Conservation (phyloP, 2,888 invertebrate species). For the Palloptera scutellata region DNA sequence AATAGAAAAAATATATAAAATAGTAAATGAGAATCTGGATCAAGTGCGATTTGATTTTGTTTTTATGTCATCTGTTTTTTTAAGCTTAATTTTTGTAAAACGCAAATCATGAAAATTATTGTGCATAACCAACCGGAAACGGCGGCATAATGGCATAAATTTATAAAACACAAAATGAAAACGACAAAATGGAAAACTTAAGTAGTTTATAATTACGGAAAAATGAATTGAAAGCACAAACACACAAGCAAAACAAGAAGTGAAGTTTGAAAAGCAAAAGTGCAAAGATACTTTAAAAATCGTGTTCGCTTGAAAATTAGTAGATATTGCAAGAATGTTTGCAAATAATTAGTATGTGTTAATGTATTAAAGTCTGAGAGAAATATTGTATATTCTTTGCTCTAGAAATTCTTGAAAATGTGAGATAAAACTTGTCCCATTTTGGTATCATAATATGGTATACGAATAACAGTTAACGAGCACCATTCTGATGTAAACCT, state of each 20-base stretch:
- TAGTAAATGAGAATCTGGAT: neutral
- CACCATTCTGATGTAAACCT: too few species aligned
- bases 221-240: neutral
- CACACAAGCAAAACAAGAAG: neutral
- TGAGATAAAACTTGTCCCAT: too few species aligned
- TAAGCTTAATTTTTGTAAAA: neutral
- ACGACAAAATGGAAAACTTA: neutral
- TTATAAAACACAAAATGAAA: neutral
- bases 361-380: too few species aligned
- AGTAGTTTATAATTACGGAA: constrained; percentile 22
- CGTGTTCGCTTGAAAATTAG: neutral
- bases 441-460: too few species aligned
- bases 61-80: constrained; percentile 12
- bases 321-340: neutral
- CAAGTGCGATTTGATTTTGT: constrained; percentile 14
- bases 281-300: neutral
- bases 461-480: too few species aligned
- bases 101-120: neutral
- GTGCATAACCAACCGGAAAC: constrained; percentile 33
- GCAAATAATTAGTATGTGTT: neutral
- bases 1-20: constrained; percentile 1
- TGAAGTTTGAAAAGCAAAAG: constrained; percentile 3
- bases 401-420: too few species aligned
- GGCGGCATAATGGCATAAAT: constrained; percentile 31
- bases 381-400: too few species aligned